phyloP scores from a whole-genome alignment of 1,140 invertebrate species.

The Eurosta solidaginis region DNA sequence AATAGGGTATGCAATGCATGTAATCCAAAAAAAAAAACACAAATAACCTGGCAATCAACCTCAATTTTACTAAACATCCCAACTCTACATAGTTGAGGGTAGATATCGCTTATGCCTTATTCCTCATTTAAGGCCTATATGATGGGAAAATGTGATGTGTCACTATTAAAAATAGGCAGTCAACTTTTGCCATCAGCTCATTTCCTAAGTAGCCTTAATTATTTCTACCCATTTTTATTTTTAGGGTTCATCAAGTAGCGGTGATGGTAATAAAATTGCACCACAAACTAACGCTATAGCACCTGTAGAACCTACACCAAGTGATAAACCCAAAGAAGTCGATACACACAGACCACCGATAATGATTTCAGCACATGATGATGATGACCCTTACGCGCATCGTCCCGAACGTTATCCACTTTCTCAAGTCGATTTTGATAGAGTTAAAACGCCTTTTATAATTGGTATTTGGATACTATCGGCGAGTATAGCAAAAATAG shows the following conservation, averaged over 20 bases:
- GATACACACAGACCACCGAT: neutral
- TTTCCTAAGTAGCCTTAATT: too few species aligned
- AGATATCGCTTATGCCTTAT: too few species aligned
- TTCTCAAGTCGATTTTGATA: conserved; percentile 80
- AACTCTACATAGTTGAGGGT: too few species aligned
- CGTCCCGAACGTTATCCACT: conserved; percentile 68
- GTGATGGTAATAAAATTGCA: conserved; percentile 1
- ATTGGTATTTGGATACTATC: conserved; percentile 95
- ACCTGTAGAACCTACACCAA: neutral
- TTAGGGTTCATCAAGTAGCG: neutral
- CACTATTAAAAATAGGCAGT: too few species aligned
- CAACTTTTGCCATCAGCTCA: too few species aligned
- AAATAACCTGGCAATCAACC: too few species aligned
- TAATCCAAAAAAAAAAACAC: too few species aligned
- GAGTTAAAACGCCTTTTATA: conserved; percentile 89
- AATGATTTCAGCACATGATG: neutral
- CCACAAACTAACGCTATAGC: neutral
- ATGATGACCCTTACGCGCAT: conserved; percentile 33
- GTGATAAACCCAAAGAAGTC: conserved; percentile 35
- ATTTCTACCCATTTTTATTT: too few species aligned
- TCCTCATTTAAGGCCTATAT: too few species aligned
- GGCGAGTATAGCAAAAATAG: conserved; percentile 92
- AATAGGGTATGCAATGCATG: too few species aligned
- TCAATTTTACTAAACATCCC: too few species aligned
- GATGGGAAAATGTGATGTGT: too few species aligned